A percentile compares a stretch with the other conserved stretches of the same genome.
Conservation (phyloP, 2,888 invertebrate genomes). For the Habroteleia sp. region DNA sequence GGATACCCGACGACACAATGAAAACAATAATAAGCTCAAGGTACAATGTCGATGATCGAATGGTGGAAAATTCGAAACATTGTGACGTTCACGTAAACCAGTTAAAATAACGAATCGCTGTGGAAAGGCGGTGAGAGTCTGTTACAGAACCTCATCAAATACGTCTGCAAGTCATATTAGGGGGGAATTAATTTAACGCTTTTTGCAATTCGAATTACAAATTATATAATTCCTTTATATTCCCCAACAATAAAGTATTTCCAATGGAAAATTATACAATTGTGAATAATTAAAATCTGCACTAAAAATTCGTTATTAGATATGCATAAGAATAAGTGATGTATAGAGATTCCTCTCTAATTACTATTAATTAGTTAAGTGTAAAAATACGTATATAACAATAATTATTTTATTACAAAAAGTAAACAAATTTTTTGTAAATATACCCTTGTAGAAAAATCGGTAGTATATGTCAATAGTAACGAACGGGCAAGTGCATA, state of each 20-base stretch:
- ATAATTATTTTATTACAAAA: no score
- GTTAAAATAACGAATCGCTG: slow-evolving; percentile 17
- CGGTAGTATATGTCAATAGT: no score
- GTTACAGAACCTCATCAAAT: background rate
- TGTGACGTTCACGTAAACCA: slow-evolving; percentile 16
- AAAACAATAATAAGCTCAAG: slow-evolving; percentile 1
- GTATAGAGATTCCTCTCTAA: no score
- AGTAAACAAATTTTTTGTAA: no score
- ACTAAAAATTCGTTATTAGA: no score
- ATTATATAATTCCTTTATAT: slow-evolving; percentile 3
- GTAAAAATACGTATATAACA: no score
- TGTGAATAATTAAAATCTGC: no score
- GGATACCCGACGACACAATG: slow-evolving; percentile 27
- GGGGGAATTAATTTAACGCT: background rate
- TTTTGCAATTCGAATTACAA: background rate
- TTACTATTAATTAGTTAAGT: no score
- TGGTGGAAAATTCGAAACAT: slow-evolving; percentile 18
- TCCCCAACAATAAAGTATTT: slow-evolving; percentile 1
- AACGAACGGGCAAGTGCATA: no score
- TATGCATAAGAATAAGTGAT: no score
- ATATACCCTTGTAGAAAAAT: no score
- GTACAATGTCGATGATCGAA: slow-evolving; percentile 33
- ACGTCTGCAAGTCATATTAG: no score
- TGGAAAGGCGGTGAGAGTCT: background rate
- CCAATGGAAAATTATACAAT: slow-evolving; percentile 8